These are phyloP conservation scores for Papilio demoleus DNA, from an alignment of 2,888 invertebrate species.

Conservation along the genomic window DNA sequence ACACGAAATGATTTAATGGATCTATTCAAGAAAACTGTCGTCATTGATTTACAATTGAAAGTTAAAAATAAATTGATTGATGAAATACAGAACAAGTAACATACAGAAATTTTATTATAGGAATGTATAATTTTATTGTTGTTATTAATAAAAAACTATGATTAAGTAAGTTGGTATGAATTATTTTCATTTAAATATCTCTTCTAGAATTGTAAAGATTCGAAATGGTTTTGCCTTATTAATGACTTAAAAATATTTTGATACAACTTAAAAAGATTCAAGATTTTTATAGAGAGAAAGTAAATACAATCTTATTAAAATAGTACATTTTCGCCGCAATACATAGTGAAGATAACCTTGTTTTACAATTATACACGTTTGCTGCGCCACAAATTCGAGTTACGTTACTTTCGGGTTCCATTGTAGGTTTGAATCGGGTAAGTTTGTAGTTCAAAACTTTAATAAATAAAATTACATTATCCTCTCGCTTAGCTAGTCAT, in stretches of 20 bases:
- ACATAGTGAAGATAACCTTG: slow-evolving; percentile 28
- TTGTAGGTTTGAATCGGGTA: slow-evolving; percentile 35
- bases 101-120: neutral
- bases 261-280: too few species aligned
- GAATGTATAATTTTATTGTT: neutral
- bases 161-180: neutral
- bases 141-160: neutral
- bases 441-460: slow-evolving; percentile 44
- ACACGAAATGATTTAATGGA: slow-evolving; percentile 86
- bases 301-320: neutral
- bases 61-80: slow-evolving; percentile 53
- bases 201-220: too few species aligned
- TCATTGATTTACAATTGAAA: slow-evolving; percentile 64
- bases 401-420: slow-evolving; percentile 38
- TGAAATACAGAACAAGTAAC: slow-evolving; percentile 30
- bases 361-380: slow-evolving; percentile 37
- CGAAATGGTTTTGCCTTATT: too few species aligned
- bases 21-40: slow-evolving; percentile 85
- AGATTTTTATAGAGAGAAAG: neutral
- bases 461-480: slow-evolving; percentile 53
- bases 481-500: slow-evolving; percentile 54
- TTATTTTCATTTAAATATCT: too few species aligned
- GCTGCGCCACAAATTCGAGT: slow-evolving; percentile 38
- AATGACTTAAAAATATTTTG: too few species aligned
- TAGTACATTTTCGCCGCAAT: slow-evolving; percentile 8